Conservation (phyloP, 1,140 invertebrate species). For the Euglossa dilemma region DNA sequence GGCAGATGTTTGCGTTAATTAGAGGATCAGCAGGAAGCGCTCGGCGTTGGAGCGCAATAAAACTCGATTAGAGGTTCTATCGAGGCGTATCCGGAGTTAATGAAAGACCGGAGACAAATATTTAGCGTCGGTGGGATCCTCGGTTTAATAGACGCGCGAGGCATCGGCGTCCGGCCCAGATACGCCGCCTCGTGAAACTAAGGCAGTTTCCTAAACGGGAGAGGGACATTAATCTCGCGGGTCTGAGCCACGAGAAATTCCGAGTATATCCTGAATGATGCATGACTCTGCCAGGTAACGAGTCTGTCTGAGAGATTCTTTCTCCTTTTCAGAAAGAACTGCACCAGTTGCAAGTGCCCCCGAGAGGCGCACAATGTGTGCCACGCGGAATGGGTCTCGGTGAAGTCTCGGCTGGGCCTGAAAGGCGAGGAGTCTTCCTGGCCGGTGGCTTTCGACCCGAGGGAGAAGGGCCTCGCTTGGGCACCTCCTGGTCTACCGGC, state of each 20-base stretch:
- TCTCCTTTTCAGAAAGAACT: slow-evolving; percentile 88
- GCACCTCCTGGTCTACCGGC: slow-evolving; percentile 89
- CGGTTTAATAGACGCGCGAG: slow-evolving; percentile 35
- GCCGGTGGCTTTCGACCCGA: slow-evolving; percentile 82
- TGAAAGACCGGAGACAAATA: slow-evolving; percentile 61
- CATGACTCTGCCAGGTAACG: background rate
- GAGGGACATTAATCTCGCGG: slow-evolving; percentile 16
- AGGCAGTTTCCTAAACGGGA: slow-evolving; percentile 9
- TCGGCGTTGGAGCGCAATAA: slow-evolving; percentile 48
- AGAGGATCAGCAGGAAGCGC: slow-evolving; percentile 31
- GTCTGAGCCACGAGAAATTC: background rate
- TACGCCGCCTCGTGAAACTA: background rate
- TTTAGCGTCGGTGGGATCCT: slow-evolving; percentile 54
- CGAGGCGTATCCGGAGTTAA: slow-evolving; percentile 48
- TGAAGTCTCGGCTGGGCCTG: slow-evolving; percentile 90
- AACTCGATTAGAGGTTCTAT: slow-evolving; percentile 57
- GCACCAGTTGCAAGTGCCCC: slow-evolving; percentile 94
- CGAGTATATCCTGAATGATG: slow-evolving; percentile 21
- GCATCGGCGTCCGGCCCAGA: background rate
- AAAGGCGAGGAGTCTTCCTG: slow-evolving; percentile 82
- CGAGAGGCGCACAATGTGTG: slow-evolving; percentile 93
- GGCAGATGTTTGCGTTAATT: slow-evolving; percentile 27
- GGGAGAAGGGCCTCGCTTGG: slow-evolving; percentile 89
- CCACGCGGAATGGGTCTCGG: slow-evolving; percentile 93
- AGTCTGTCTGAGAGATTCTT: background rate